Percentiles rank a stretch among this genome's conserved stretches.
Evolutionary conservation across 2,113 vertebrate genomes (phyloP).

Genomic region (Monopterus albus): DNA sequence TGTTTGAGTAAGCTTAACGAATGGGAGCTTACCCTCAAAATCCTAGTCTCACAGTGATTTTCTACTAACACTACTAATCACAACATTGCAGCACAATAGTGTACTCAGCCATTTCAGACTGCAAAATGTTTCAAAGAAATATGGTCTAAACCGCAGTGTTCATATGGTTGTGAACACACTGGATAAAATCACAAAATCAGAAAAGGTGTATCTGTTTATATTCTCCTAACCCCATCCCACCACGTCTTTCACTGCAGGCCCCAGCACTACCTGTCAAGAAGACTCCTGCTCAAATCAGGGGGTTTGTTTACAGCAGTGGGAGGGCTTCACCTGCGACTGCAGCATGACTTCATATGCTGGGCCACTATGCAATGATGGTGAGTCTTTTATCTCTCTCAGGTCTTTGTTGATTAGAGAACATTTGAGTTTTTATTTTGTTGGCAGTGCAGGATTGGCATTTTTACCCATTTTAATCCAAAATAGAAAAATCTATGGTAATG

Average conservation of each 20-base stretch:
- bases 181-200: slow-evolving; percentile 43
- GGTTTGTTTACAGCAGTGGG: slow-evolving; percentile 99
- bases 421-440: background rate
- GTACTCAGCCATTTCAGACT: slow-evolving; percentile 21
- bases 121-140: slow-evolving; percentile 42
- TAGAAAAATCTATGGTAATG: background rate
- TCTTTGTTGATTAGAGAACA: no score
- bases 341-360: slow-evolving; percentile 99
- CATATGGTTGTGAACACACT: slow-evolving; percentile 26
- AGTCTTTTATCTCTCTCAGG: slow-evolving; percentile 63
- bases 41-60: slow-evolving; percentile 11
- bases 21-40: slow-evolving; percentile 27
- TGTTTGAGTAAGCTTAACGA: slow-evolving; percentile 13
- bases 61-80: slow-evolving; percentile 62
- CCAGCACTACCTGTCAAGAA: slow-evolving; percentile 98
- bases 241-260: slow-evolving; percentile 82
- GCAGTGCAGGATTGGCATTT: background rate
- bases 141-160: slow-evolving; percentile 13
- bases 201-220: slow-evolving; percentile 8
- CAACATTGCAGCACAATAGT: slow-evolving; percentile 16
- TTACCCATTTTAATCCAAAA: background rate
- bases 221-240: slow-evolving; percentile 29
- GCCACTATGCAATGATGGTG: slow-evolving; percentile 95
- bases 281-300: slow-evolving; percentile 98
- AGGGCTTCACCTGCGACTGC: slow-evolving; percentile 98